phyloP scores from a whole-genome alignment of 23 tunicate species.

The Trididemnum clinides region DNA sequence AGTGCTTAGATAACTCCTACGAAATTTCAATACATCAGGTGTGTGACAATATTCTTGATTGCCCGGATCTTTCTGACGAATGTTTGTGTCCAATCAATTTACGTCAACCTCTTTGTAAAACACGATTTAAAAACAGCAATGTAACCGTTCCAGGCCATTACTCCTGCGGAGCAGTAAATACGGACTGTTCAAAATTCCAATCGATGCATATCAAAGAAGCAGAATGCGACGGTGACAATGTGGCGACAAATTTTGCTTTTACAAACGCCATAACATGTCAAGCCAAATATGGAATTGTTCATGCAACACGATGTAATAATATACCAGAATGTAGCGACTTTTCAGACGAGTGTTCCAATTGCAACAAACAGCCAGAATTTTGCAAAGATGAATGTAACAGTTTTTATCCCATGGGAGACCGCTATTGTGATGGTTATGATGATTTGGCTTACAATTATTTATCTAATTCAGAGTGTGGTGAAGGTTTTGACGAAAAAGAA shows the following conservation, averaged over 20 bases:
- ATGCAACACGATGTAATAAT: not conserved
- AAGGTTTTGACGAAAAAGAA: constrained; percentile 3
- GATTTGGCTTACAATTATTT: not conserved
- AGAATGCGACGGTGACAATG: not conserved
- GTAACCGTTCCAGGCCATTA: not conserved
- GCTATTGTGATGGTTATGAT: constrained; percentile 1
- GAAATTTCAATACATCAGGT: not conserved
- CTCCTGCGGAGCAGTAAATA: not conserved
- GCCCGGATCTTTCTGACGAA: constrained; percentile 17
- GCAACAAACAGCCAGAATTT: not conserved
- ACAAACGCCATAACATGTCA: not conserved
- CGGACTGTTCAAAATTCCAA: not conserved
- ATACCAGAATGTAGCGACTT: constrained; percentile 7
- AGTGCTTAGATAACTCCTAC: not conserved
- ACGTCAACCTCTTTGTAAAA: not conserved
- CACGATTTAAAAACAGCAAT: not conserved
- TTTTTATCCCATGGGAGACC: not conserved
- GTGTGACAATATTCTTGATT: constrained; percentile 1
- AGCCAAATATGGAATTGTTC: not conserved
- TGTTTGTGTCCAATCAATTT: constrained; percentile 15
- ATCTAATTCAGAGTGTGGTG: not conserved
- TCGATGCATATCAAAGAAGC: not conserved
- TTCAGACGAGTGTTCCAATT: not conserved
- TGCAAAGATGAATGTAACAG: not conserved
- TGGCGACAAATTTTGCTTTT: not conserved